Evolutionary conservation across 2,113 vertebrate species (phyloP), one percentile per base, ranked within the genome.

Genomic region (Tachysurus vachellii): DNA sequence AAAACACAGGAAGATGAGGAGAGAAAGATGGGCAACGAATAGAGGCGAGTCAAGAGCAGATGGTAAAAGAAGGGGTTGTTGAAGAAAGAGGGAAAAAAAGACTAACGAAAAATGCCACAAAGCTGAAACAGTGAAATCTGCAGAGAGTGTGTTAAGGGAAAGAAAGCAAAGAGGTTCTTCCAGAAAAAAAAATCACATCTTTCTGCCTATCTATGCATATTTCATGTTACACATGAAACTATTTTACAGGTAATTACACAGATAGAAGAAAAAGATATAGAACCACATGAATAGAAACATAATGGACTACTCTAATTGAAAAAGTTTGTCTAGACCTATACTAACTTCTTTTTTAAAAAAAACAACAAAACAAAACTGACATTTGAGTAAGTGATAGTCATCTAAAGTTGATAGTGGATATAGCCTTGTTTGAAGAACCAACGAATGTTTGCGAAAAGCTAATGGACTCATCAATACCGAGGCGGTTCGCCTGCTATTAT

Each of bases 1-100:
- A 94, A 95, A 95, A 95, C 94, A 94, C 94, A 95, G 93, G 94
- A 95, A 94, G 94, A 93, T 93, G 90, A 89, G 92, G 90, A 93
- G 89, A 92, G 93, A 94, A 93, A 95, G 93, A 94, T 93, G 93
- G 92, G 90, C 88, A 88, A 73, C 83, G 92, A 91, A 93, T 91
- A 92, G 92, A 93, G 89, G 90, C 62, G 90, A 89, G 85, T 85
- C 87, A 81, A 91, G 91, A 93, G 93, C 94, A 95, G 94, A 95
- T 94, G 94, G 94, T 92, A 70, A 89, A 93, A 94, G 89, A 84
- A 89, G 93, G 89, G 88, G 62, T 28, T 76, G 85, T 92, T 91
- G 89, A 91, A 89, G 88, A 89, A 80, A 89, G 85, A 28, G 82
- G 83, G 79, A 84, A 80, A 57, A 83, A 86, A 90, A 84, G 88